These are phyloP conservation scores for Mesodorylaimus sp. DNA, from an alignment of 2,888 invertebrate genomes.

Conservation along the genomic window DNA sequence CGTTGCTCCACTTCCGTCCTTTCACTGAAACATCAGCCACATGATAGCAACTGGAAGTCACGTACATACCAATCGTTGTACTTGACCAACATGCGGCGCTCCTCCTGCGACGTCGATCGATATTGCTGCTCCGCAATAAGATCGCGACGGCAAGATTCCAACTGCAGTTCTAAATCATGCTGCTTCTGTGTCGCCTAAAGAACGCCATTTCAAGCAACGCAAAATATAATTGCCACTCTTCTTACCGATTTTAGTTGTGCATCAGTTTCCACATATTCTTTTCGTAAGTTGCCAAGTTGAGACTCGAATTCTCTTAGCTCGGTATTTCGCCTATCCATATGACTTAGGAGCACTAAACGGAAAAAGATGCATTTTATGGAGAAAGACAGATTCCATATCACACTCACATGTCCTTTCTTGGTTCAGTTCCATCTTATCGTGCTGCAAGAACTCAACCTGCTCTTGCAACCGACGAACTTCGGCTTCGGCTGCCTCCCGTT, in stretches of 20 bases:
- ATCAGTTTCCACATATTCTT: neutral
- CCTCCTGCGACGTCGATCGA: neutral
- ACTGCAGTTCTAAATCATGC: conserved; percentile 3
- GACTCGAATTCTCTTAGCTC: neutral
- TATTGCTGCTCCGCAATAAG: neutral
- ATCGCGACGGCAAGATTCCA: conserved; percentile 6
- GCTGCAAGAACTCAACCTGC: no score
- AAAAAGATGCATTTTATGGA: neutral
- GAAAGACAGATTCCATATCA: no score
- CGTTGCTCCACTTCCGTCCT: neutral
- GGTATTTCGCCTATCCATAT: neutral
- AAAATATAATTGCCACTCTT: neutral
- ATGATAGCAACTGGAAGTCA: neutral
- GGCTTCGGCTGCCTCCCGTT: neutral
- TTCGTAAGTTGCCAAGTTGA: neutral
- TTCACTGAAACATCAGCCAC: neutral
- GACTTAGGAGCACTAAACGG: neutral
- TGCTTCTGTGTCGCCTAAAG: neutral
- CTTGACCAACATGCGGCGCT: neutral
- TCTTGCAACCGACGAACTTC: neutral
- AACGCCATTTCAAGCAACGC: neutral
- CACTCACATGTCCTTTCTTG: neutral
- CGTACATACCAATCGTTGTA: neutral
- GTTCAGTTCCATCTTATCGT: neutral
- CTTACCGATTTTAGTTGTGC: neutral